These are phyloP conservation scores for Desoria tigrina DNA, from an alignment of 2,888 invertebrate species.

Conservation along the genomic window DNA sequence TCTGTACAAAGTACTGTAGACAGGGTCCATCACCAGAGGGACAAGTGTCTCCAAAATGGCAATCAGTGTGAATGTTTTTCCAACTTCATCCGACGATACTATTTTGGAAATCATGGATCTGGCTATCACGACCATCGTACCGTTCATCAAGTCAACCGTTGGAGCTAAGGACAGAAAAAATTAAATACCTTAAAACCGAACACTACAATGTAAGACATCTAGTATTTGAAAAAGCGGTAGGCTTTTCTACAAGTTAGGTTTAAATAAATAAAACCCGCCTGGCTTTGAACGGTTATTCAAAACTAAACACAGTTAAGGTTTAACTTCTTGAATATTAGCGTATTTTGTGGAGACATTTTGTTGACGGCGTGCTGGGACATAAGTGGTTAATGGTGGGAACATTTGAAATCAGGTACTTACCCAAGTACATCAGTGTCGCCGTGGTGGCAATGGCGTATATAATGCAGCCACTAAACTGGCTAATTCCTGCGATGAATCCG, in stretches of 20 bases:
- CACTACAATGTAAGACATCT: too few species aligned
- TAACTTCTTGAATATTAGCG: too few species aligned
- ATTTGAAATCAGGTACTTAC: too few species aligned
- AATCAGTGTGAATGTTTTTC: constrained; percentile 41
- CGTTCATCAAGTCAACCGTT: constrained; percentile 43
- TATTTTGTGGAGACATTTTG: too few species aligned
- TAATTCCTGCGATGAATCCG: constrained; percentile 79
- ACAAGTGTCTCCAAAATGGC: constrained; percentile 41
- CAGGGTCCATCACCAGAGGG: constrained; percentile 40
- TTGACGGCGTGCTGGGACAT: too few species aligned
- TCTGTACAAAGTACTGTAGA: constrained; percentile 43
- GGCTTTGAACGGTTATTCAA: too few species aligned
- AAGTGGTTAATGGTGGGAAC: too few species aligned
- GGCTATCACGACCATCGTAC: constrained; percentile 42
- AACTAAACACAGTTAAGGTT: too few species aligned
- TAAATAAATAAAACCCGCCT: too few species aligned
- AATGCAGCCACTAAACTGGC: constrained; percentile 79
- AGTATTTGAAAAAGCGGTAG: too few species aligned
- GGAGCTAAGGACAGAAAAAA: constrained; percentile 29
- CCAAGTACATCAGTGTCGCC: constrained; percentile 78
- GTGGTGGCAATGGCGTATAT: constrained; percentile 80
- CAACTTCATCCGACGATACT: constrained; percentile 33
- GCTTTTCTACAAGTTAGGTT: too few species aligned
- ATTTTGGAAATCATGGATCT: constrained; percentile 47
- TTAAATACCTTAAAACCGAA: too few species aligned